Evolutionary conservation across 2,113 vertebrate species (phyloP).

Genomic region (Sula dactylatra): DNA sequence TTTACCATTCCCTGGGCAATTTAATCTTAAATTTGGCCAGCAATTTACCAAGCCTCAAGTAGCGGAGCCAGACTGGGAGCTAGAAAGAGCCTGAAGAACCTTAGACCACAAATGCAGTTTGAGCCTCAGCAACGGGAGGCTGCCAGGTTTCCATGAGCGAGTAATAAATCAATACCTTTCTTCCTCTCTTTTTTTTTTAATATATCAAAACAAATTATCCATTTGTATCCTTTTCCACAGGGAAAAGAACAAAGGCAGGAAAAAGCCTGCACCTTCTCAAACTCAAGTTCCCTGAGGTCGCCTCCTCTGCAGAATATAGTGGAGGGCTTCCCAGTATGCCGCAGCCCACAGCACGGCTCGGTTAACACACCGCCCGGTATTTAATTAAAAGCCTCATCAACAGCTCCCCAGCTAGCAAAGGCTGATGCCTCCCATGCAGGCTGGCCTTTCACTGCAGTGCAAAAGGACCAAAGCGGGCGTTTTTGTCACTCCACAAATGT

Average conservation of each 20-base stretch:
- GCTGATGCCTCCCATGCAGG: background rate
- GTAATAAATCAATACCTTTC: background rate
- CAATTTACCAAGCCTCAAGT: background rate
- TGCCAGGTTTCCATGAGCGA: background rate
- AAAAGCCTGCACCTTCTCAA: background rate
- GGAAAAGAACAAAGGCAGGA: background rate
- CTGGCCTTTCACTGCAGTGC: background rate
- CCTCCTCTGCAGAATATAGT: background rate
- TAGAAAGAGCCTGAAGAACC: background rate
- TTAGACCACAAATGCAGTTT: background rate
- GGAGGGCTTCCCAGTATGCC: background rate
- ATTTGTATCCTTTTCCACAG: background rate
- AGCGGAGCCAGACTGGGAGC: background rate
- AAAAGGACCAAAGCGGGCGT: background rate
- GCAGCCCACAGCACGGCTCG: accelerated
- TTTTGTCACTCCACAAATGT: background rate
- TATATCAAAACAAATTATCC: background rate
- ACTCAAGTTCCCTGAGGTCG: background rate
- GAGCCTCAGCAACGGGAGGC: background rate
- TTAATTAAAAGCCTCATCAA: background rate
- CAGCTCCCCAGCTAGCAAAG: background rate
- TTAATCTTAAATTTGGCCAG: background rate
- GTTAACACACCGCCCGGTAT: background rate
- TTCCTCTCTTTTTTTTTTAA: background rate
- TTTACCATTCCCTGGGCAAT: background rate